Conservation (phyloP, 2,113 vertebrate species). For the Noctilio leporinus region DNA sequence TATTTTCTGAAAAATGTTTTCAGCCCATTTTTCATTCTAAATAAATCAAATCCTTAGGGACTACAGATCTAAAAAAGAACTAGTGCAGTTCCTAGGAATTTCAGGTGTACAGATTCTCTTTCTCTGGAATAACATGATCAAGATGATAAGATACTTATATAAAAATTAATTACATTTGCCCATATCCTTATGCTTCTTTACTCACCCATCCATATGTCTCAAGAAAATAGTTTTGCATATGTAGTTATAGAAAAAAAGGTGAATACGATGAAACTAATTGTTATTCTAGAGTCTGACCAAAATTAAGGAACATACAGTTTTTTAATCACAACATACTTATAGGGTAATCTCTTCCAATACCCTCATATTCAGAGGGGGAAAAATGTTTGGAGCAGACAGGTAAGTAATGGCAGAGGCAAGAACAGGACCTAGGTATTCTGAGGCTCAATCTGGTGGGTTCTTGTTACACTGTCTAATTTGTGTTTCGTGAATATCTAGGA, state of each 20-base stretch:
- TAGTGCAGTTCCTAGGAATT: not conserved
- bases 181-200: not conserved
- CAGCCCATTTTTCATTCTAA: not conserved
- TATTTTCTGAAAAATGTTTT: not conserved
- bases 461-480: not conserved
- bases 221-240: not conserved
- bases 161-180: not conserved
- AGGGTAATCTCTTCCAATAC: not conserved
- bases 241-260: not conserved
- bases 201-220: not conserved
- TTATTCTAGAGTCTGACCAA: not conserved
- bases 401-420: not conserved
- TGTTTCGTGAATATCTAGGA: not conserved
- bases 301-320: not conserved
- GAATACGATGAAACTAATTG: not conserved
- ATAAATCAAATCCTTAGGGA: not conserved
- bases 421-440: not conserved
- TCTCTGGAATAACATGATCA: not conserved
- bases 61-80: not conserved
- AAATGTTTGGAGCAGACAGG: not conserved
- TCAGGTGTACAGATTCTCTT: not conserved
- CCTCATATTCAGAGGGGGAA: not conserved
- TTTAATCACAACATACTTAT: not conserved
- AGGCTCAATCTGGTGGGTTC: not conserved
- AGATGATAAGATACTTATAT: not conserved